Conservation (phyloP, 2,888 invertebrate species). For the Epirrhoe tristata region DNA sequence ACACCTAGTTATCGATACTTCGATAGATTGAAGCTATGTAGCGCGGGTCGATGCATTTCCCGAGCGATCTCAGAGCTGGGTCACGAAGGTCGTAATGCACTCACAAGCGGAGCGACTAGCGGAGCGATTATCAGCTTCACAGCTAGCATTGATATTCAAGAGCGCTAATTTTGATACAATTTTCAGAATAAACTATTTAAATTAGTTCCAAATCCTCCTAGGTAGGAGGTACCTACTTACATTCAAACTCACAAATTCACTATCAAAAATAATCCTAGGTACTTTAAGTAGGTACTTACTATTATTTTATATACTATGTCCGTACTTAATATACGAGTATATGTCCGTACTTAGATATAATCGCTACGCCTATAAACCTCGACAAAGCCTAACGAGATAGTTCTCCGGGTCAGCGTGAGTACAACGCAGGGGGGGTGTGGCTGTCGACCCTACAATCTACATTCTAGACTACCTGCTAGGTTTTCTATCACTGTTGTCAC, state of each 20-base stretch:
- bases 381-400: slow-evolving; percentile 39
- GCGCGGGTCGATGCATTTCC: slow-evolving; percentile 59
- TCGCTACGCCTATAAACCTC: slow-evolving; percentile 30
- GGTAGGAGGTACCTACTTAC: neutral
- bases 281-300: too few species aligned
- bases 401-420: slow-evolving; percentile 49
- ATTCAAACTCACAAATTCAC: neutral
- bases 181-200: too few species aligned
- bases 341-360: too few species aligned
- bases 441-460: slow-evolving; percentile 11
- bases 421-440: slow-evolving; percentile 51
- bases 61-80: slow-evolving; percentile 55
- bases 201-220: too few species aligned
- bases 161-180: neutral
- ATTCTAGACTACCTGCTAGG: neutral
- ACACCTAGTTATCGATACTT: slow-evolving; percentile 11
- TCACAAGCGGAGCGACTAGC: slow-evolving; percentile 47
- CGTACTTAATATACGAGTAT: too few species aligned
- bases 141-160: neutral
- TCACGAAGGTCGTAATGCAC: slow-evolving; percentile 43
- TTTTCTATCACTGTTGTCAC: neutral
- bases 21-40: slow-evolving; percentile 25
- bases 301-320: too few species aligned
- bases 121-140: slow-evolving; percentile 1
- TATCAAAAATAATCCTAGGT: too few species aligned